A percentile compares a stretch with the other conserved stretches of the same genome.
phyloP scores from a whole-genome alignment of 2,113 vertebrate species.

The Tautogolabrus adspersus region DNA sequence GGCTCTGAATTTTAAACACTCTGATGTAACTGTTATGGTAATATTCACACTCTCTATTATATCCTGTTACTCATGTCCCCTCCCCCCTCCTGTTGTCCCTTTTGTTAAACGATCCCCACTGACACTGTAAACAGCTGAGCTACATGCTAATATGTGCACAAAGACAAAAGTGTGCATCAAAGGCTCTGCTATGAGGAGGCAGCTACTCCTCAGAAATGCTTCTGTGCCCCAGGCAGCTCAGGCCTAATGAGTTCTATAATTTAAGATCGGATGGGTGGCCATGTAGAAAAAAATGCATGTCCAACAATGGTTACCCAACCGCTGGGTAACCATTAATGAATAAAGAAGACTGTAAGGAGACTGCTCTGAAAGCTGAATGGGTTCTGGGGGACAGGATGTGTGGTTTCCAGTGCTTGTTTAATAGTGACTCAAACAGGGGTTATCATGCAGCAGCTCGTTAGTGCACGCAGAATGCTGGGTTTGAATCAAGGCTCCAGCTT shows the following conservation, averaged over 20 bases:
- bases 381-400: neutral
- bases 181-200: conserved; percentile 36
- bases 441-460: conserved; percentile 21
- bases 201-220: conserved; percentile 20
- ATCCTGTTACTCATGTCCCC: neutral
- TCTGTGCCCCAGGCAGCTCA: conserved; percentile 6
- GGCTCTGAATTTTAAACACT: neutral
- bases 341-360: neutral
- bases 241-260: conserved; percentile 50
- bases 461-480: neutral
- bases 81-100: neutral
- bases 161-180: conserved; percentile 24
- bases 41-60: neutral
- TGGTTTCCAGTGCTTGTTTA: neutral
- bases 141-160: conserved; percentile 24
- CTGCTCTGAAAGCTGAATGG: conserved; percentile 2
- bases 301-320: conserved; percentile 6
- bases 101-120: conserved; percentile 3
- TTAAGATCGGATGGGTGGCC: conserved; percentile 1
- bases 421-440: neutral
- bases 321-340: conserved; percentile 20
- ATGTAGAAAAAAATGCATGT: conserved; percentile 30
- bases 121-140: conserved; percentile 25
- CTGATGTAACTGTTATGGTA: conserved; percentile 1
- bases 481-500: conserved; percentile 8